Conservation (phyloP, 2,113 vertebrate genomes). For the Brachirus orientalis region DNA sequence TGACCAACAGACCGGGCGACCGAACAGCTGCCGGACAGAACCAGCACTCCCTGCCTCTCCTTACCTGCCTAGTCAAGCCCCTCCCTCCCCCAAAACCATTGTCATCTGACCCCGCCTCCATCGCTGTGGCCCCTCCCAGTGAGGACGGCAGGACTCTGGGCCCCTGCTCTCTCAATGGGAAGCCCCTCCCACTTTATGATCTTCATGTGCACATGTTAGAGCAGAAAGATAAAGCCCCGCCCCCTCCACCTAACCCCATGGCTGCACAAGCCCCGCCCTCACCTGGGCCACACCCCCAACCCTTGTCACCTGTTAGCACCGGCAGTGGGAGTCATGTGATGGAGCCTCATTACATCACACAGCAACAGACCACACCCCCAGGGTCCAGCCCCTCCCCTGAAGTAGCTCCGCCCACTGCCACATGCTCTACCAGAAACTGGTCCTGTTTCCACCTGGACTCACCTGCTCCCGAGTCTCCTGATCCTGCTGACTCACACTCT, state of each 20-base stretch:
- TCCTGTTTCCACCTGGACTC: constrained; percentile 33
- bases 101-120: constrained; percentile 28
- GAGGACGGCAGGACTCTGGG: constrained; percentile 17
- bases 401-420: constrained; percentile 20
- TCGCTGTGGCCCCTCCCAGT: not conserved
- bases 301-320: constrained; percentile 9
- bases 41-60: constrained; percentile 78
- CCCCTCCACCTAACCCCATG: constrained; percentile 32
- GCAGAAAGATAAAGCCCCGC: constrained; percentile 27
- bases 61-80: constrained; percentile 80
- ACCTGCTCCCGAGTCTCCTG: constrained; percentile 1
- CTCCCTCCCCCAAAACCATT: constrained; percentile 69
- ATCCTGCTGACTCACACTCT: constrained; percentile 7
- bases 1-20: constrained; percentile 83
- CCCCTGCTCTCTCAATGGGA: constrained; percentile 24
- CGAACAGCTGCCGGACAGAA: constrained; percentile 79
- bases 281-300: not conserved
- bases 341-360: too few species aligned
- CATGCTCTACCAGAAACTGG: too few species aligned
- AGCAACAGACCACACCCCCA: too few species aligned
- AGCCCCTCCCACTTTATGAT: constrained; percentile 65
- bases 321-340: constrained; percentile 1
- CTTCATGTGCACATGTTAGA: too few species aligned
- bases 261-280: constrained; percentile 1
- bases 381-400: too few species aligned